A percentile compares a stretch with the other conserved stretches of the same genome.
These are phyloP conservation scores for Siniperca undulata DNA, from an alignment of 2,797 vertebrate species.

Conservation along the genomic window DNA sequence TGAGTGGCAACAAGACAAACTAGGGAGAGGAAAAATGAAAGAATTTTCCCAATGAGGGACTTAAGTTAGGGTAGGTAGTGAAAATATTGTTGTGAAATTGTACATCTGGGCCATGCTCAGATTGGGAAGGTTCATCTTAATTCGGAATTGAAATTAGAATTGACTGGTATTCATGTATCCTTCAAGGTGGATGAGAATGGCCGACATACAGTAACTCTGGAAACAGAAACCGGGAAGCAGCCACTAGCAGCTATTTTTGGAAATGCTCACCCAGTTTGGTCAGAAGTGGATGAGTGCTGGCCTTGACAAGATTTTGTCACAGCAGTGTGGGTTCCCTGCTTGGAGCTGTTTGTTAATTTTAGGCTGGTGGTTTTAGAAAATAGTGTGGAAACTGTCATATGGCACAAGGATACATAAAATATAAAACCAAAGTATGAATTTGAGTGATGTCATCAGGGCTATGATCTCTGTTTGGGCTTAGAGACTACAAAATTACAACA, in stretches of 20 bases:
- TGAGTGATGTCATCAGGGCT: background rate
- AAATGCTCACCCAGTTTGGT: slow-evolving; percentile 39
- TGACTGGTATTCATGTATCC: background rate
- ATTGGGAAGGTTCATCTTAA: background rate
- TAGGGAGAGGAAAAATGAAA: background rate
- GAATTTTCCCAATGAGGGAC: background rate
- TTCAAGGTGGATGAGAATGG: slow-evolving; percentile 22
- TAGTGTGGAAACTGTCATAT: slow-evolving; percentile 9
- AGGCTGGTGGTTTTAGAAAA: slow-evolving; percentile 25
- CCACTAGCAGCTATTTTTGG: slow-evolving; percentile 62
- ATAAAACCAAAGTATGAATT: slow-evolving; percentile 19
- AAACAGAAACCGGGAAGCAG: slow-evolving; percentile 36
- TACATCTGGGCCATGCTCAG: background rate
- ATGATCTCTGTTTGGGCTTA: background rate
- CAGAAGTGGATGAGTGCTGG: slow-evolving; percentile 32
- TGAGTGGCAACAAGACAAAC: background rate
- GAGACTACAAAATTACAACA: background rate
- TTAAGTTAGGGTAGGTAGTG: background rate
- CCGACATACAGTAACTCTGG: slow-evolving; percentile 39
- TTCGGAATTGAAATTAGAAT: background rate
- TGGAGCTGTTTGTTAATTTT: slow-evolving; percentile 3
- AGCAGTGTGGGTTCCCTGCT: slow-evolving; percentile 23
- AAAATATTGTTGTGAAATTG: background rate
- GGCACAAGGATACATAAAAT: background rate
- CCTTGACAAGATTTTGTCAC: slow-evolving; percentile 27